Evolutionary conservation across 1,140 invertebrate species (phyloP).

Genomic region (Ostrea denselamellosa): DNA sequence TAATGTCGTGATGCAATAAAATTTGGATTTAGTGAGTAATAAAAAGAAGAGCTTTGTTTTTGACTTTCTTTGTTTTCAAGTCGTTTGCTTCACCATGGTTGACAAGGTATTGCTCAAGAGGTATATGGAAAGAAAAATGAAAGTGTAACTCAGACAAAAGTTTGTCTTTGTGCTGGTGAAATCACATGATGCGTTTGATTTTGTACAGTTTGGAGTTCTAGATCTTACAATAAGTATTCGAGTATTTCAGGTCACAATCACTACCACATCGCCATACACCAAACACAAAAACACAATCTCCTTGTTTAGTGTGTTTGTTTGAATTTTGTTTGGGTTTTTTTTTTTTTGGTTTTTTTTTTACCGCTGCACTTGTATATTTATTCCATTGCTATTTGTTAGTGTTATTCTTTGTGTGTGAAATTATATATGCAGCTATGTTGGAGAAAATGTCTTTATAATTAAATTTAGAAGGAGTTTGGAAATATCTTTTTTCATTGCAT

Average conservation of each 20-base stretch:
- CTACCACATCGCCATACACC: background rate
- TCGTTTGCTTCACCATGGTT: conserved; percentile 32
- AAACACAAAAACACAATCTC: background rate
- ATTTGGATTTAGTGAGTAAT: conserved; percentile 7
- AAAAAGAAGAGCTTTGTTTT: conserved; percentile 33
- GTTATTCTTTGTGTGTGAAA: background rate
- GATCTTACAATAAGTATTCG: background rate
- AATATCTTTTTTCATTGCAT: conserved; percentile 11
- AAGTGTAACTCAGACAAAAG: background rate
- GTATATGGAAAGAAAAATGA: background rate
- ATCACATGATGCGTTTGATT: background rate
- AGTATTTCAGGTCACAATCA: background rate
- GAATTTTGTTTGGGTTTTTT: background rate
- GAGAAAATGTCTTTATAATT: background rate
- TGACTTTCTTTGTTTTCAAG: conserved; percentile 32
- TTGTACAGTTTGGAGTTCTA: background rate
- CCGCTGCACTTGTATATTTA: conserved; percentile 6
- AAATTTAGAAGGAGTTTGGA: background rate
- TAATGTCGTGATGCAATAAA: conserved; percentile 38
- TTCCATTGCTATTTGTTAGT: conserved; percentile 6
- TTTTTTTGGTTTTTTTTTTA: conserved; percentile 17
- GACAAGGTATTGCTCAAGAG: conserved; percentile 22
- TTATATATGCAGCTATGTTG: conserved; percentile 5
- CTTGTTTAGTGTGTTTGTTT: background rate
- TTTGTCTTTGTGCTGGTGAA: conserved; percentile 21